phyloP scores from a whole-genome alignment of 2,888 invertebrate species.

The Ditylenchus weischeri region DNA sequence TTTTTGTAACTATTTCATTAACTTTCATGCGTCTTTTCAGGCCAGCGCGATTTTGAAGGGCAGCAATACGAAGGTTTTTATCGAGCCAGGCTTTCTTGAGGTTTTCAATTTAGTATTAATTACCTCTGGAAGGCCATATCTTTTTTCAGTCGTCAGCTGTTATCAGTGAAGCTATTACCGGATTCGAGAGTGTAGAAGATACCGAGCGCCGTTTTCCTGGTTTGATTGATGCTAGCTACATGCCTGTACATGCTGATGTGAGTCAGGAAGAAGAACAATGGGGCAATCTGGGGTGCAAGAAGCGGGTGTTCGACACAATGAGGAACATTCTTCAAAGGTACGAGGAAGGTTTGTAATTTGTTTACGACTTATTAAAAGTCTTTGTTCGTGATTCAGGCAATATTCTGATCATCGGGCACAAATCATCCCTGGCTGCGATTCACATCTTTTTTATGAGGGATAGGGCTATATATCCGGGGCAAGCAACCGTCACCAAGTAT shows the following conservation, averaged over 20 bases:
- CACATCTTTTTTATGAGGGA: neutral
- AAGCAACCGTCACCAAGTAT: constrained; percentile 5
- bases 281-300: neutral
- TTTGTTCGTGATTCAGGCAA: too few relatives aligned
- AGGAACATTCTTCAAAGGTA: neutral
- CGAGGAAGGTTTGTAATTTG: too few relatives aligned
- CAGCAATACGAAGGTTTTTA: neutral
- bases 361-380: too few relatives aligned
- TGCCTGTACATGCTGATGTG: neutral
- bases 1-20: constrained; percentile 30
- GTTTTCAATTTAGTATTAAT: constrained; percentile 56
- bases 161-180: constrained; percentile 67
- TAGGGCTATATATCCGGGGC: neutral
- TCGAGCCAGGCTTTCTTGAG: constrained; percentile 6
- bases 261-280: neutral
- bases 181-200: neutral
- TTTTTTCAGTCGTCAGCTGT: too few relatives aligned
- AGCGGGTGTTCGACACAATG: neutral
- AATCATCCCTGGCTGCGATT: constrained; percentile 4
- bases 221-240: neutral
- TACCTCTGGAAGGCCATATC: neutral
- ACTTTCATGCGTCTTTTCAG: too few relatives aligned
- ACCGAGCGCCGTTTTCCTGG: constrained; percentile 1
- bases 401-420: constrained; percentile 4
- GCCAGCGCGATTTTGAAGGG: neutral